Evolutionary conservation across 2,797 vertebrate genomes (phyloP).

Genomic region (Meriones psammophilus): DNA sequence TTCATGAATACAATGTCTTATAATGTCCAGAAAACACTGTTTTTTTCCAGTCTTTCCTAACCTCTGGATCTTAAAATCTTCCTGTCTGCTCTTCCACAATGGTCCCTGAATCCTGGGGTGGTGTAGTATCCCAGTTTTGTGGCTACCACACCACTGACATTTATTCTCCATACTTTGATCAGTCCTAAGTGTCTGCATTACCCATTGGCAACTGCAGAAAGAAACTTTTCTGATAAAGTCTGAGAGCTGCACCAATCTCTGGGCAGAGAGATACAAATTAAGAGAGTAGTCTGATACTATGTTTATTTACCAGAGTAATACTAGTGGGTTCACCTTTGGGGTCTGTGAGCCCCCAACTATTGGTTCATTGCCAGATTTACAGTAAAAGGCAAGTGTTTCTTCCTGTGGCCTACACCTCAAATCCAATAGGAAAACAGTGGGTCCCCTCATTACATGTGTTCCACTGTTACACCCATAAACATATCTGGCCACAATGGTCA

Average conservation of each 20-base stretch:
- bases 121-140: background rate
- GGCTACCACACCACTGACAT: background rate
- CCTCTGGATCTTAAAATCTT: background rate
- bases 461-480: too few species aligned
- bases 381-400: background rate
- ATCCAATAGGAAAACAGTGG: background rate
- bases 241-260: background rate
- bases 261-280: background rate
- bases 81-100: background rate
- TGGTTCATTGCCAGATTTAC: too few species aligned
- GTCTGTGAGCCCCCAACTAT: too few species aligned
- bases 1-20: background rate
- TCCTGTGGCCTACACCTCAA: background rate
- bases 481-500: background rate
- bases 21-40: background rate
- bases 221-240: background rate
- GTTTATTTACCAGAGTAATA: too few species aligned
- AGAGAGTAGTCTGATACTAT: background rate
- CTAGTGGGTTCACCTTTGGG: too few species aligned
- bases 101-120: background rate
- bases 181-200: background rate
- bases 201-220: background rate
- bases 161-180: background rate
- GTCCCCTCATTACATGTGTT: background rate
- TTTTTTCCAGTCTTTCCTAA: background rate